Base-by-base conservation (phyloP, 2,888 invertebrate species). In the Helicoverpa assulta region DNA sequence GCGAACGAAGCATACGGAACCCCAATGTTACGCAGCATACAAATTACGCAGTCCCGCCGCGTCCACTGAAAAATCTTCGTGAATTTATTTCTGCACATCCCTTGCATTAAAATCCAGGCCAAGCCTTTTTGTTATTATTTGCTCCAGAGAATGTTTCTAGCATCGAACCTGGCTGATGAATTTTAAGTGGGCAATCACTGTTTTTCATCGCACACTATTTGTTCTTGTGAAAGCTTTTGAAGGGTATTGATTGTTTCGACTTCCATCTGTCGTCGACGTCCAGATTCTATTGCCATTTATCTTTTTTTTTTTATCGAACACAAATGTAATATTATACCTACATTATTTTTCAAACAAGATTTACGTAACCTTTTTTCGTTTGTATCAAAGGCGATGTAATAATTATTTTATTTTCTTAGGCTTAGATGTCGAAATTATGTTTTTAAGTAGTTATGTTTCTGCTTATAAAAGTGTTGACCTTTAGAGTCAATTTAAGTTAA, bases 21-120 rank as follows among this genome's bases (percentile, higher is more conserved):
- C 85, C 86, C 78, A 74, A 78, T 75, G 78, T 82, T 85, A 85
- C 85, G 84, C 79, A 78, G 80, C 82, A 83, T 87, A 88, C 87
- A 89, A 91, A 92, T 93, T 91, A 92, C 89, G 87, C 84, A 93
- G 91, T 92, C 92, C 60, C 80, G 64, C 78, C 86, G 86, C 91
- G 92, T 91, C 82, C 88, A 80, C 82, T 90, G 91, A 92, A 93
- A 93, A 92, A 92, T 92, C 91, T 91, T 89, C 82, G 85, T 86
- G 89, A 92, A 92, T 93, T 92, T 91, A 92, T 92, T 90, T 88
- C 83, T 85, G 89, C 88, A 90, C 88, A 88, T 89, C 88, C 86
- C 81, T 67, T 57, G 87, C 89, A 90, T 91, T 89, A 90, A 88
- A 90, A 89, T 85, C 89, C 85, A 82, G 81, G 87, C 68, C 73